Conservation (phyloP, 2,113 vertebrate genomes). For the Monarcha castaneiventris region DNA sequence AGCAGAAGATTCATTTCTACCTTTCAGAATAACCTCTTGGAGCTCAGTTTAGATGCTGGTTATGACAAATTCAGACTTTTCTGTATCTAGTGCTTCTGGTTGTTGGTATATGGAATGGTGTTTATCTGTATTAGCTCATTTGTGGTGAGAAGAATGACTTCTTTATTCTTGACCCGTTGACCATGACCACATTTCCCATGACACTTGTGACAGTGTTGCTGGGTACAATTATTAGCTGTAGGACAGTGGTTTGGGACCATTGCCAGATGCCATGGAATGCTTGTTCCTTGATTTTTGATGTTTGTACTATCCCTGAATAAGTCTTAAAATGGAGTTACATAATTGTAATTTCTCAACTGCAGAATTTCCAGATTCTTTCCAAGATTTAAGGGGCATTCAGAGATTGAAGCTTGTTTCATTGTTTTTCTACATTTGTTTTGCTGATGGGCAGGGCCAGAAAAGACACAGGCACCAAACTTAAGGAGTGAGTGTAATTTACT, state of each 20-base stretch:
- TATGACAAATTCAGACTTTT: not conserved
- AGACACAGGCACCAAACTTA: not conserved
- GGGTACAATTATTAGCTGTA: not conserved
- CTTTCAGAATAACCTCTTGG: not conserved
- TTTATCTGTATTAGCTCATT: not conserved
- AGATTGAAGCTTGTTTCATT: rapidly evolving
- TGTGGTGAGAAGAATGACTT: not conserved
- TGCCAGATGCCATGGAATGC: not conserved
- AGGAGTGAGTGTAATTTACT: not conserved
- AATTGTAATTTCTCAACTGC: not conserved
- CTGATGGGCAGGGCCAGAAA: not conserved
- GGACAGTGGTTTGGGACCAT: not conserved
- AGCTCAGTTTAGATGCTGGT: not conserved
- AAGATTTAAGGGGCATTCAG: not conserved
- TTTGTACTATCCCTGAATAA: not conserved
- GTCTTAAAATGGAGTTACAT: not conserved
- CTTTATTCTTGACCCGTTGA: not conserved
- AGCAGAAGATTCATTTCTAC: not conserved
- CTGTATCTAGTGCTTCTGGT: not conserved
- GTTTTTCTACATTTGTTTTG: not conserved
- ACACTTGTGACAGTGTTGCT: not conserved
- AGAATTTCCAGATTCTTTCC: not conserved
- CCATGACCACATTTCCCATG: not conserved
- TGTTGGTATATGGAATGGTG: not conserved
- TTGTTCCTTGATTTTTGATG: not conserved